Conservation (phyloP, 1,140 invertebrate genomes). For the Cyclargus thomasi region DNA sequence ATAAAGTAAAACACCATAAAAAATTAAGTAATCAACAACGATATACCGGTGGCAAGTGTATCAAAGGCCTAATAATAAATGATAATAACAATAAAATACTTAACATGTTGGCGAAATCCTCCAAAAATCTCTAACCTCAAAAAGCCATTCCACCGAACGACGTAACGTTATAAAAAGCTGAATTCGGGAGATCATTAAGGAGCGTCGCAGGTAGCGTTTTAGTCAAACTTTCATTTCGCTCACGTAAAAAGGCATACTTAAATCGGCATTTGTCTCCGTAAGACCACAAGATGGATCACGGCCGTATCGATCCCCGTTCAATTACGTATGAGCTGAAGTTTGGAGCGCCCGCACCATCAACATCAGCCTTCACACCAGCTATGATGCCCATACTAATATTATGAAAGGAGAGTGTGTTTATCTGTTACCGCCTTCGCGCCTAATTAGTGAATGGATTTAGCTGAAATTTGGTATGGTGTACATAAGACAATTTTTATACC, state of each 20-base stretch:
- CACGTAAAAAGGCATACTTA: constrained; percentile 12
- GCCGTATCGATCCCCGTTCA: constrained; percentile 18
- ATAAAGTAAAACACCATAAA: too few relatives aligned
- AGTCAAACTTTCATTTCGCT: constrained; percentile 5
- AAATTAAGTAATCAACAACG: too few relatives aligned
- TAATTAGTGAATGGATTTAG: too few relatives aligned
- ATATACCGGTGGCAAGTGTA: too few relatives aligned
- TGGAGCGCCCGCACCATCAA: background rate
- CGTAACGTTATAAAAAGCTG: background rate
- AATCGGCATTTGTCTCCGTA: constrained; percentile 20
- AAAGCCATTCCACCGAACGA: background rate
- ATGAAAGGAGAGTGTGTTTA: too few relatives aligned
- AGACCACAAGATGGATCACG: constrained; percentile 21
- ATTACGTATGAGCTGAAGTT: constrained; percentile 14
- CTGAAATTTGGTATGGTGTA: too few relatives aligned
- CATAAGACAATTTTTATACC: too few relatives aligned
- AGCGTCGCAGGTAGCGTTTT: background rate
- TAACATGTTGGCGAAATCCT: too few relatives aligned
- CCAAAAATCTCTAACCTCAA: background rate
- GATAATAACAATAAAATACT: too few relatives aligned
- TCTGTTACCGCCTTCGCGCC: too few relatives aligned
- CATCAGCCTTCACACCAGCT: background rate
- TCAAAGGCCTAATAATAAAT: too few relatives aligned
- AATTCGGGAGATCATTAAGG: background rate
- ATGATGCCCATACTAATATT: too few relatives aligned